Evolutionary conservation across 2,888 invertebrate species (phyloP), one percentile per base, ranked within the genome.

Genomic region (Glaucopsyche alexis): DNA sequence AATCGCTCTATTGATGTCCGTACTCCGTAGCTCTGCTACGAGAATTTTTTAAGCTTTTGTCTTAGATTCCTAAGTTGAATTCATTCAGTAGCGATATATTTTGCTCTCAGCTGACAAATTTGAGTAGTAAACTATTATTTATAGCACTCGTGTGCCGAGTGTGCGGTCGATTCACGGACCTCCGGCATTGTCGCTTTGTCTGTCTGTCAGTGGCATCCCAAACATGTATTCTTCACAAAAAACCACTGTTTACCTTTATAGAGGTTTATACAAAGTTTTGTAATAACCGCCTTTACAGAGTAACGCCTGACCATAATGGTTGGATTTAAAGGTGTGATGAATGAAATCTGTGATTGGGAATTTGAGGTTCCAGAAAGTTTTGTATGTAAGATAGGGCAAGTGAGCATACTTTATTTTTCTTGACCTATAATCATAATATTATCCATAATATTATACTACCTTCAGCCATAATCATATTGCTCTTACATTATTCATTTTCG

Each of bases 161-260:
- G 91, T 91, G 92, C 90, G 91, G 92, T 91, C 91, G 87, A 91
- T 92, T 93, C 91, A 91, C 80, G 81, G 81, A 82, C 86, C 85
- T 86, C 84, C 82, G 82, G 86, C 83, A 88, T 91, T 91, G 91
- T 91, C 80, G 86, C 80, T 84, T 93, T 92, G 87, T 92, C 79
- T 79, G 79, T 80, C 85, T 86, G 90, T 90, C 91, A 92, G 84
- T 87, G 86, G 82, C 84, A 84, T 85, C 89, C 89, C 89, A 91
- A 92, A 93, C 91, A 92, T 80, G 82, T 83, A 90, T 92, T 91
- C 88, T 92, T 91, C 88, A 92, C 89, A 91, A 92, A 84, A 93
- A 90, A 88, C 83, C 87, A 87, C 89, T 93, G 91, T 93, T 93
- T 93, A 93, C 91, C 88, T 91, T 93, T 90, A 91, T 91, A 91